Percentiles rank a stretch among this genome's conserved stretches.
These are phyloP conservation scores for Oncorhynchus gorbuscha DNA, from an alignment of 2,113 vertebrate species.

Conservation along the genomic window DNA sequence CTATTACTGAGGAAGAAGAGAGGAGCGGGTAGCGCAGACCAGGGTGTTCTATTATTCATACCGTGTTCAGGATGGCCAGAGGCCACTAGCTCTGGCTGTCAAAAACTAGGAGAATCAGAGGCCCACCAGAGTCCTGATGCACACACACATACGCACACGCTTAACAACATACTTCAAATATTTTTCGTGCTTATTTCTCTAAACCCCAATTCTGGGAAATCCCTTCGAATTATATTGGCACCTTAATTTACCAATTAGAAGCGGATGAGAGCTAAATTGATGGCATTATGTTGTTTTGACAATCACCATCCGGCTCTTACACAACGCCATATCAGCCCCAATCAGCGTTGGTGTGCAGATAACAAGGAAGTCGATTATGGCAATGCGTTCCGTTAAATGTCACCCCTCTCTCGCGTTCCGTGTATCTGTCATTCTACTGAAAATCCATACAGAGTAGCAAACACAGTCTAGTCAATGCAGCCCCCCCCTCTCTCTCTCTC, in stretches of 20 bases:
- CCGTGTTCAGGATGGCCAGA: constrained; percentile 22
- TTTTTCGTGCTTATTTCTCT: not conserved
- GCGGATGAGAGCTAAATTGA: constrained; percentile 30
- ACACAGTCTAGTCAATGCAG: constrained; percentile 5
- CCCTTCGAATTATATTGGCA: not conserved
- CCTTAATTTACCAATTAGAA: constrained; percentile 32
- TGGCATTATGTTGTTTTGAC: constrained; percentile 37
- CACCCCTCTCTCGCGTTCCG: constrained; percentile 21
- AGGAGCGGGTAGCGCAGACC: not conserved
- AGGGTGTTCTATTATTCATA: constrained; percentile 40
- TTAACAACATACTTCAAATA: not conserved
- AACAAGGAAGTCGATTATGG: constrained; percentile 14
- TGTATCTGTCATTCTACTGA: constrained; percentile 16
- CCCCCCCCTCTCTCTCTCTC: not conserved
- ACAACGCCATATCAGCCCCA: constrained; percentile 22
- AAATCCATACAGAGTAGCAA: constrained; percentile 17
- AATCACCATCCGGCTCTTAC: constrained; percentile 17
- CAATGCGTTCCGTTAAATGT: constrained; percentile 32
- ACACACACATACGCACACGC: constrained; percentile 2
- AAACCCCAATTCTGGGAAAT: no score
- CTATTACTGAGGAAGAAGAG: constrained; percentile 5
- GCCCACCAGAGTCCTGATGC: constrained; percentile 1
- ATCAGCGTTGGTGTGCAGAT: constrained; percentile 2
- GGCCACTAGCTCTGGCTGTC: constrained; percentile 36
- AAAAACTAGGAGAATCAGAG: constrained; percentile 36